These are phyloP conservation scores for Eurytoma adleriae DNA, from an alignment of 2,888 invertebrate genomes.

Conservation along the genomic window DNA sequence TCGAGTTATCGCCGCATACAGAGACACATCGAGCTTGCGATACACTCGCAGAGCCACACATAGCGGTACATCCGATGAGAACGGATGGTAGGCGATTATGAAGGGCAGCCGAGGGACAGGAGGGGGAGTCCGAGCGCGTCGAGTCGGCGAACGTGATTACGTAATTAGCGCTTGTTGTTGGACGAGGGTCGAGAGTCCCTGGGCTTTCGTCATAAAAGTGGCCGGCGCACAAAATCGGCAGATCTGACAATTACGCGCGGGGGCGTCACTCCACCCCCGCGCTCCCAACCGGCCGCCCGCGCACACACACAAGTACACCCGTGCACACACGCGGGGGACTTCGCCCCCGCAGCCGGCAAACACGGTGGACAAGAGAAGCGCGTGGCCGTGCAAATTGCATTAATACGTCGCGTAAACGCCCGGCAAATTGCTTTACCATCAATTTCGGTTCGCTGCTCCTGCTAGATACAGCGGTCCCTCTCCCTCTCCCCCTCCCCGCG, in stretches of 20 bases:
- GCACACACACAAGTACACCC: too few species aligned
- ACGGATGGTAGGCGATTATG: neutral
- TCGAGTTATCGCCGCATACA: too few species aligned
- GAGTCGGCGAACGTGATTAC: constrained; percentile 27
- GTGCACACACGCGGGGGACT: neutral
- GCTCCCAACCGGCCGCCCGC: neutral
- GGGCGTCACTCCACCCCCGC: constrained; percentile 5
- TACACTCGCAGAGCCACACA: too few species aligned
- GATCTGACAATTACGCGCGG: constrained; percentile 56
- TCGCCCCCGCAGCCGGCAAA: too few species aligned
- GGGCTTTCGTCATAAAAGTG: constrained; percentile 58
- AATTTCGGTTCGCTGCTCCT: constrained; percentile 62
- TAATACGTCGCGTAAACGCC: constrained; percentile 70
- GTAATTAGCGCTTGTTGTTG: constrained; percentile 26
- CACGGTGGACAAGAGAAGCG: constrained; percentile 47
- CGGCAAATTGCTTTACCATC: constrained; percentile 70
- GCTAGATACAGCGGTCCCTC: constrained; percentile 51
- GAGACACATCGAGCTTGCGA: too few species aligned
- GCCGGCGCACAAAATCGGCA: constrained; percentile 58
- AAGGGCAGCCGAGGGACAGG: neutral
- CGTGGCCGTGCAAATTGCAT: constrained; percentile 68
- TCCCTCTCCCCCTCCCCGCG: constrained; percentile 15
- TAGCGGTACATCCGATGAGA: neutral
- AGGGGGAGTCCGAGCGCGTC: constrained; percentile 6
- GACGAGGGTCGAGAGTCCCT: neutral